Percentiles rank a stretch among this genome's conserved stretches.
phyloP scores from a whole-genome alignment of 1,140 invertebrate species.

The Papilio polytes region DNA sequence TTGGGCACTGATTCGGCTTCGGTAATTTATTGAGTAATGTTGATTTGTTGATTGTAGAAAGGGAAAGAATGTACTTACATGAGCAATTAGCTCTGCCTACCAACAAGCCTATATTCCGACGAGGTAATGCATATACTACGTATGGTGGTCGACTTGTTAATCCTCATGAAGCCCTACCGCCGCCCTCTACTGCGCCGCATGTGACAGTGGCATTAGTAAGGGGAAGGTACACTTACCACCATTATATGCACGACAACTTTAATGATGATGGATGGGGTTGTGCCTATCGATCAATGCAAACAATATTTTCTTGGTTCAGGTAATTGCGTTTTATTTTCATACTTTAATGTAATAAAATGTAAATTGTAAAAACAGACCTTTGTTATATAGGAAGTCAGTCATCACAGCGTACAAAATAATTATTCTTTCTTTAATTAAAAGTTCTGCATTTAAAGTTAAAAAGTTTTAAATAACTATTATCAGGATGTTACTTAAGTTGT shows the following conservation, averaged over 20 bases:
- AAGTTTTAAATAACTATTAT: too few species aligned
- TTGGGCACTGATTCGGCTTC: too few species aligned
- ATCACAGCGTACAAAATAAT: too few species aligned
- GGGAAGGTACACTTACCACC: conserved; percentile 96
- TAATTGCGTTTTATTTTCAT: conserved; percentile 52
- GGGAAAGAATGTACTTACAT: conserved; percentile 87
- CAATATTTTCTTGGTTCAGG: conserved; percentile 98
- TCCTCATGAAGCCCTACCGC: conserved; percentile 85
- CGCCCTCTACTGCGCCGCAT: conserved; percentile 51
- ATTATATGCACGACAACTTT: conserved; percentile 98
- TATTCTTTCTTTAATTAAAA: too few species aligned
- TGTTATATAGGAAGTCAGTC: too few species aligned
- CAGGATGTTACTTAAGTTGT: too few species aligned
- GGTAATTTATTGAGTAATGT: too few species aligned
- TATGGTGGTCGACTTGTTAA: conserved; percentile 87
- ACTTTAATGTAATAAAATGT: too few species aligned
- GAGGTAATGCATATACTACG: conserved; percentile 87
- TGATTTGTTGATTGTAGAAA: conserved; percentile 77
- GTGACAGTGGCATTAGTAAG: conserved; percentile 86
- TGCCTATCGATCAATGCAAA: conserved; percentile 99
- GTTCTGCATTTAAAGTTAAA: too few species aligned
- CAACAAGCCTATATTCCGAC: conserved; percentile 88
- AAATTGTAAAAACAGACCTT: too few species aligned
- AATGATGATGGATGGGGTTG: conserved; percentile 99
- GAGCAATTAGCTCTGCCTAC: conserved; percentile 87